A percentile compares a stretch with the other conserved stretches of the same genome.
Evolutionary conservation across 2,797 vertebrate species (phyloP).

Genomic region (Sebastiscus tertius): DNA sequence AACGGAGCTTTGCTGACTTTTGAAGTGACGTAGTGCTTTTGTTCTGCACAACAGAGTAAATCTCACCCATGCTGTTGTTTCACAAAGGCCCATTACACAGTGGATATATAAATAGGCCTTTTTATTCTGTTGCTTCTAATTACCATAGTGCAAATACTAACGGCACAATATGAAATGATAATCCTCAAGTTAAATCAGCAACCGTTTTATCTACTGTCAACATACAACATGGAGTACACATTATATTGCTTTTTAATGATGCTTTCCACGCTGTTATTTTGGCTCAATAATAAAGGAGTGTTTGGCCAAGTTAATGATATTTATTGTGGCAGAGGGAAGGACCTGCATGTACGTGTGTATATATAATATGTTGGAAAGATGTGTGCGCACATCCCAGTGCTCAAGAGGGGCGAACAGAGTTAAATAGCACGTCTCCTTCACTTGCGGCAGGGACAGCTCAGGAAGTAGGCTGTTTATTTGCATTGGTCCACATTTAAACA

Average conservation of each 20-base stretch:
- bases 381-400: conserved; percentile 46
- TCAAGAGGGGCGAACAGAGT: conserved; percentile 27
- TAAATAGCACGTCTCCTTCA: conserved; percentile 58
- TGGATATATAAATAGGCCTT: conserved; percentile 50
- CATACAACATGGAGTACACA: conserved; percentile 31
- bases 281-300: conserved; percentile 28
- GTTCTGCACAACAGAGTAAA: conserved; percentile 69
- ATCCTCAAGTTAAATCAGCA: conserved; percentile 50
- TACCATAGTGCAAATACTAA: conserved; percentile 54
- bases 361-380: conserved; percentile 43
- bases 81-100: conserved; percentile 50
- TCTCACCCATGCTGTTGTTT: conserved; percentile 72
- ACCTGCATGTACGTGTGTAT: conserved; percentile 11
- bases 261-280: conserved; percentile 27
- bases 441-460: conserved; percentile 56
- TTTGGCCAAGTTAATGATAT: conserved; percentile 53
- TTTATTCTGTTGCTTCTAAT: conserved; percentile 59
- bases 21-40: conserved; percentile 76
- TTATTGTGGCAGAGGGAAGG: conserved; percentile 32
- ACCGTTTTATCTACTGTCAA: conserved; percentile 63
- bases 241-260: conserved; percentile 46
- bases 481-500: conserved; percentile 77
- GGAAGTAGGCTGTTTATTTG: conserved; percentile 80
- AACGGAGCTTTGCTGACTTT: conserved; percentile 78
- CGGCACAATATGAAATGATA: conserved; percentile 50